These are phyloP conservation scores for Corythoichthys intestinalis DNA, from an alignment of 2,113 vertebrate species.

Conservation along the genomic window DNA sequence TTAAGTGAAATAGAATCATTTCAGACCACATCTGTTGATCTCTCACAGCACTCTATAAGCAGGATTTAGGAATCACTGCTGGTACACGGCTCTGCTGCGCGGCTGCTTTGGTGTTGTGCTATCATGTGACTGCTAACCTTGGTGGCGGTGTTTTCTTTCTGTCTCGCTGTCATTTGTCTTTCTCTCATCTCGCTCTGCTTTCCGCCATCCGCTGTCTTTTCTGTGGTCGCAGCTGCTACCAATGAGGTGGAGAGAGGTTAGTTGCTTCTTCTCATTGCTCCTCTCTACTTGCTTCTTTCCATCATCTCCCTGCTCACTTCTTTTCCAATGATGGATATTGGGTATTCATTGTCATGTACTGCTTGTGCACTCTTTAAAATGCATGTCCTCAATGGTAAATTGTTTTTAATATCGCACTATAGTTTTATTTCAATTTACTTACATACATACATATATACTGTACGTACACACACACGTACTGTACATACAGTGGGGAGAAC, in stretches of 20 bases:
- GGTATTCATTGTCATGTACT: conserved; percentile 4
- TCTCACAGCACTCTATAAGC: neutral
- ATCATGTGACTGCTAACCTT: conserved; percentile 67
- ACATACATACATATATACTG: no score
- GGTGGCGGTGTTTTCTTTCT: conserved; percentile 51
- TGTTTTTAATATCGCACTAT: conserved; percentile 1
- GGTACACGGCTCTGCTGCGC: conserved; percentile 38
- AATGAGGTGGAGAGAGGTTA: conserved; percentile 99
- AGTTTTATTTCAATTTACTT: conserved; percentile 5
- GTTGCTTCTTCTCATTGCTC: conserved; percentile 72
- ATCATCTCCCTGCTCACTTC: conserved; percentile 24
- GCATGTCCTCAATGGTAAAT: conserved; percentile 36
- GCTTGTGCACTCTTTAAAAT: conserved; percentile 26
- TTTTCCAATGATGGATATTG: conserved; percentile 9
- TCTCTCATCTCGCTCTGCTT: conserved; percentile 62
- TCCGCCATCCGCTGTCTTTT: conserved; percentile 60
- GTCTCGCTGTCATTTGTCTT: conserved; percentile 65
- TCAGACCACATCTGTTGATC: neutral
- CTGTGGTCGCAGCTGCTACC: conserved; percentile 92
- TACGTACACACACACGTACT: no score
- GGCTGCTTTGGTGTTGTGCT: conserved; percentile 62
- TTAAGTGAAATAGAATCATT: neutral
- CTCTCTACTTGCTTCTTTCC: conserved; percentile 34
- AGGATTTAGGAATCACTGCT: neutral
- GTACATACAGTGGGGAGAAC: no score